Evolutionary conservation across 2,888 invertebrate genomes (phyloP).

Genomic region (Perithous albicinctus): DNA sequence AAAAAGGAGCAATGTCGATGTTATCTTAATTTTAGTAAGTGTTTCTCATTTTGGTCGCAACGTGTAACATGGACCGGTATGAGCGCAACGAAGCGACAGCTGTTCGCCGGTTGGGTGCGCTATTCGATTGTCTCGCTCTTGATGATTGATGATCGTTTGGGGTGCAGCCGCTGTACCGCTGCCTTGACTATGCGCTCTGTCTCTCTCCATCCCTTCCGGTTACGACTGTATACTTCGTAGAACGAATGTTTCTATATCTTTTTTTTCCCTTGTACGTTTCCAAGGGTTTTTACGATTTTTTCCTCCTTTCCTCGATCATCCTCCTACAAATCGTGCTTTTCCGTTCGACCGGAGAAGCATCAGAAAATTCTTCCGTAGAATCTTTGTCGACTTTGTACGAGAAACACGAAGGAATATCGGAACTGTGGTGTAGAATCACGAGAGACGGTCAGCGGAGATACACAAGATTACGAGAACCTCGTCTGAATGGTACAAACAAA

Average conservation of each 20-base stretch:
- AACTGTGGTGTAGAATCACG: neutral
- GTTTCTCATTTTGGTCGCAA: constrained; percentile 71
- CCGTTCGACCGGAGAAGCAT: neutral
- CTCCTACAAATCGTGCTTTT: constrained; percentile 40
- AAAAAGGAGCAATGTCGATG: constrained; percentile 16
- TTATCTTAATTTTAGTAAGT: constrained; percentile 63
- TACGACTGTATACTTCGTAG: constrained; percentile 5
- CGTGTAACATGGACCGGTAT: constrained; percentile 79
- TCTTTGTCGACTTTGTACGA: constrained; percentile 22
- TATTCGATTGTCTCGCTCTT: constrained; percentile 86
- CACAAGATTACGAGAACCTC: neutral
- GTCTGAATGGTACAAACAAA: too few relatives aligned
- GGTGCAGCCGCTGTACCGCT: constrained; percentile 80
- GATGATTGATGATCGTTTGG: constrained; percentile 88
- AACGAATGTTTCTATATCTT: constrained; percentile 18
- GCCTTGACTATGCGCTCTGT: constrained; percentile 75
- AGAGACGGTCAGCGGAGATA: neutral
- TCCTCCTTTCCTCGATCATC: constrained; percentile 34
- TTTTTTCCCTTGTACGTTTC: constrained; percentile 21
- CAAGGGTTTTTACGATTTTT: constrained; percentile 39
- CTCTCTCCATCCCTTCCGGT: constrained; percentile 62
- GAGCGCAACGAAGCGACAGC: constrained; percentile 86
- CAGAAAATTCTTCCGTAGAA: constrained; percentile 33
- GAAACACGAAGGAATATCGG: constrained; percentile 14
- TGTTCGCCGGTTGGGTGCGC: constrained; percentile 85